Percentiles rank a stretch among this genome's conserved stretches.
phyloP scores from a whole-genome alignment of 2,113 vertebrate genomes.

The Sapajus apella region DNA sequence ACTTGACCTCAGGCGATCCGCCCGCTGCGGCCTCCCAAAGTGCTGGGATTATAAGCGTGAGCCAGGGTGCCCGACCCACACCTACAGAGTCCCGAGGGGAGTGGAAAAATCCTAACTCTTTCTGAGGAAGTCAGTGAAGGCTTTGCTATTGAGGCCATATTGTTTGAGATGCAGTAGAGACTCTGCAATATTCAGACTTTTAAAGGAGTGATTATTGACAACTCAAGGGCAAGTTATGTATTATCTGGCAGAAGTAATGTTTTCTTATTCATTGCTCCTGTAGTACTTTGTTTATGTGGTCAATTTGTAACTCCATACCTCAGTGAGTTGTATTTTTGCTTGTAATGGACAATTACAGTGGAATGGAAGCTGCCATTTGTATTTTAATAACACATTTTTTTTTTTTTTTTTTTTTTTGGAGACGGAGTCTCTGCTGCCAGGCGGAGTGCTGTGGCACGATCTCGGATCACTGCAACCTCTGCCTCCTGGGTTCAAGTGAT shows the following conservation, averaged over 20 bases:
- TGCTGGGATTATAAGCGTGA: no score
- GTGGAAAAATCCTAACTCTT: background rate
- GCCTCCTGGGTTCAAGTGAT: no score
- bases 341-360: background rate
- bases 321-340: background rate
- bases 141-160: background rate
- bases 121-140: background rate
- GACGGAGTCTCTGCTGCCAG: no score
- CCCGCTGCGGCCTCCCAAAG: no score
- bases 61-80: no score
- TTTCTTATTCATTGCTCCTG: background rate
- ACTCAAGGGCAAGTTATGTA: background rate
- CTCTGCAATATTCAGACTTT: constrained; percentile 18
- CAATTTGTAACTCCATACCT: background rate
- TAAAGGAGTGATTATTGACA: background rate
- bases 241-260: background rate
- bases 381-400: background rate
- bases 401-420: no score
- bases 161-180: background rate
- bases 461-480: no score
- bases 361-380: background rate
- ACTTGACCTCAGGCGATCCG: no score
- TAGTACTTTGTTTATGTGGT: background rate
- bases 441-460: no score
- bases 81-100: background rate